These are phyloP conservation scores for Chrysopa pallens DNA, from an alignment of 1,140 invertebrate species.

Conservation along the genomic window DNA sequence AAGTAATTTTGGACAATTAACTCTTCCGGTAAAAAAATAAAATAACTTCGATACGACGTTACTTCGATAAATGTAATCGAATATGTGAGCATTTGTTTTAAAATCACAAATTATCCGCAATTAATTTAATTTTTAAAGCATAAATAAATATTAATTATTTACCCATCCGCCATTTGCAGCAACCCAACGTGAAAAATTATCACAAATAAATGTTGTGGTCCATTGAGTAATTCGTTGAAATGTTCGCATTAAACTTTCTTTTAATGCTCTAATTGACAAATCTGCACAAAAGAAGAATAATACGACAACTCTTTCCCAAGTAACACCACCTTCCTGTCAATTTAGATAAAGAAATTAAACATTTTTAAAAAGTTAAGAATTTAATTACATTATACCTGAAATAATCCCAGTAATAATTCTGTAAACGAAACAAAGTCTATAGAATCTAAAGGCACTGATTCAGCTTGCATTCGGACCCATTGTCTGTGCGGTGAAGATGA, in stretches of 20 bases:
- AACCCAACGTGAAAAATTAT: slow-evolving; percentile 1
- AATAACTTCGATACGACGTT: too few relatives aligned
- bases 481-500: background rate
- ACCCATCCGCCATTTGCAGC: slow-evolving; percentile 1
- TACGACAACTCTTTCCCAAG: slow-evolving; percentile 1
- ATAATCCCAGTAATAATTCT: slow-evolving; percentile 1
- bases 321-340: slow-evolving; percentile 1
- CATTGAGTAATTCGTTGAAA: slow-evolving; percentile 1
- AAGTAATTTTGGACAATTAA: too few relatives aligned
- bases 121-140: too few relatives aligned
- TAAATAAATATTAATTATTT: background rate
- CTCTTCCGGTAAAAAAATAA: too few relatives aligned
- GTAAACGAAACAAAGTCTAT: slow-evolving; percentile 1
- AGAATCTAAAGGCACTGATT: background rate
- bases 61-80: background rate
- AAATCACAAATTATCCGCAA: background rate
- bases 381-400: background rate
- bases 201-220: slow-evolving; percentile 1
- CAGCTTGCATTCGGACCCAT: background rate
- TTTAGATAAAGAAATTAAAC: background rate
- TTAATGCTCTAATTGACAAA: slow-evolving; percentile 1
- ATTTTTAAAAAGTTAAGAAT: background rate
- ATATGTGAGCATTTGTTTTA: background rate
- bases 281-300: slow-evolving; percentile 3
- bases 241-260: background rate